Percentiles rank a stretch among this genome's conserved stretches.
phyloP scores from a whole-genome alignment of 2,797 vertebrate genomes.

The Coendou prehensilis region DNA sequence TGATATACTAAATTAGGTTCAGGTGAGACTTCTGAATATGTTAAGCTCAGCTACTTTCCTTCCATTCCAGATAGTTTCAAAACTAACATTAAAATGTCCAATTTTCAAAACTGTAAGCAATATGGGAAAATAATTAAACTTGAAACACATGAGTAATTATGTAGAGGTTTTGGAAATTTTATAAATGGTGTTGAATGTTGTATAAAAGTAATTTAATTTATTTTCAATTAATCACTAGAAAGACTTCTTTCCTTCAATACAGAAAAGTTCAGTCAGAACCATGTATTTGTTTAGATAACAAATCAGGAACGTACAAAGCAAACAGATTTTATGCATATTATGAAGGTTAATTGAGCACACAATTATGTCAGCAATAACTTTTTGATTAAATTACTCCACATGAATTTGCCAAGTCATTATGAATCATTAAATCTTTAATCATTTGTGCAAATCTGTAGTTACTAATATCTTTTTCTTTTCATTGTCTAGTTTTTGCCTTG shows the following conservation, averaged over 20 bases:
- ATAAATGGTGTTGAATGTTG: background rate
- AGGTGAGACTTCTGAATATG: background rate
- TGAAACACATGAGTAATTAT: background rate
- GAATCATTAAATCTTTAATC: conserved; percentile 88
- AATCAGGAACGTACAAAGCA: conserved; percentile 58
- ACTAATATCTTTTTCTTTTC: conserved; percentile 80
- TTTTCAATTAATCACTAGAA: background rate
- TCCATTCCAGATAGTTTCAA: background rate
- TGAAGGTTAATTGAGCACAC: conserved; percentile 73
- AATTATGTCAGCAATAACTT: conserved; percentile 82
- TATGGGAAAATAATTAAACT: background rate
- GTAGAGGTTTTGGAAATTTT: background rate
- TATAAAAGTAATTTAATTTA: background rate
- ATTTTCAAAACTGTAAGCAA: background rate
- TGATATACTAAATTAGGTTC: background rate
- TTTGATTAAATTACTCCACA: conserved; percentile 81
- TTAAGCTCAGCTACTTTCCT: background rate
- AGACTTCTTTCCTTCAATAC: background rate
- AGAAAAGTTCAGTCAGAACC: conserved; percentile 22
- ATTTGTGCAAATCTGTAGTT: conserved; percentile 84
- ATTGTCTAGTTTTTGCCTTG: conserved; percentile 82
- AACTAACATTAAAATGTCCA: background rate
- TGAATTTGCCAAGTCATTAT: conserved; percentile 83
- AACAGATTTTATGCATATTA: conserved; percentile 68
- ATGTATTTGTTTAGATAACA: conserved; percentile 44